Base-by-base conservation (phyloP, 1,140 invertebrate genomes). In the Cotesia glomerata region DNA sequence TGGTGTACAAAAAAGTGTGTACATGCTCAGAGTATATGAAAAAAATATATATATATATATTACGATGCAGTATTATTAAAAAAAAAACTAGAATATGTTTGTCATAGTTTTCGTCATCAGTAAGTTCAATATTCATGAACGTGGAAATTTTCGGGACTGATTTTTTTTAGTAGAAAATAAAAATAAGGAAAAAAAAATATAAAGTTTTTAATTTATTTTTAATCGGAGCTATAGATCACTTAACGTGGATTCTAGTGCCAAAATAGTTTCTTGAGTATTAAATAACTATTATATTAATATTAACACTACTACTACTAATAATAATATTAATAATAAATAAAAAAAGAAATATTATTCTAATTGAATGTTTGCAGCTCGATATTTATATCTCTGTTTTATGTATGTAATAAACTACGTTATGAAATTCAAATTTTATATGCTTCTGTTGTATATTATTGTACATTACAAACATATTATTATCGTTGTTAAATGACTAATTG, bases 401-500 rank as follows among this genome's bases (percentile, higher is more conserved):
- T 73, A 75, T 74, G 64, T 73, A 75, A 72, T 76, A 73, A 76
- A 72, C 76, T 80, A 68, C 69, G 80, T 82, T 84, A 83, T 73
- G 67, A 63, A 80, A 78, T 82, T 78, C 78, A 84, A 71, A 84
- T 84, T 84, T 84, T 84, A 84, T 83, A 83, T 74, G 76, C 71
- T 83, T 84, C 64, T 75, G 82, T 84, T 84, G 73, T 78, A 76
- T 83, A 78, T 80, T 78, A 73, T 65, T 71, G 34, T 76, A 81
- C 58, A 59, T 68, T 73, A 68, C 32, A 35, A 35, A 45, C 39
- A 36, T 36, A 75, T 74, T 74, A 76, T 79, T 76, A 68, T 71
- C 74, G 65, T 71, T 74, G 76, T 77, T 75, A 72, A 73, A 63
- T 71, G 70, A 56, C 16, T 68, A 69, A 36, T 71, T 74, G 58